These are phyloP conservation scores for Sinocyclocheilus maitianheensis DNA, from an alignment of 2,113 vertebrate genomes.

Conservation along the genomic window DNA sequence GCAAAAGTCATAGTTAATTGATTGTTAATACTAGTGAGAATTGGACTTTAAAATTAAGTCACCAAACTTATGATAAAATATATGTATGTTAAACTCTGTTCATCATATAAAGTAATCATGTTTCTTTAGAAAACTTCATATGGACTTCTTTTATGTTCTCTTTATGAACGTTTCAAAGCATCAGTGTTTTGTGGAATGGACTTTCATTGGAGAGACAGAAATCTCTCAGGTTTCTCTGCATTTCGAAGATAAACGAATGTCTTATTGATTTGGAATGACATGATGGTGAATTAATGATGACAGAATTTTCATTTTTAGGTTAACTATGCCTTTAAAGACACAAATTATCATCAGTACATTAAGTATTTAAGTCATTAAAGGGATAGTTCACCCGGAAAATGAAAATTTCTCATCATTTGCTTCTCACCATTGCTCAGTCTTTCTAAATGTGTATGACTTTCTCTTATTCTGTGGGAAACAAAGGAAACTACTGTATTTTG, in stretches of 20 bases:
- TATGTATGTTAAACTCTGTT: background rate
- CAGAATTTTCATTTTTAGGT: background rate
- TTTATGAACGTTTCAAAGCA: background rate
- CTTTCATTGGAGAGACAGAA: background rate
- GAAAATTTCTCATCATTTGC: background rate
- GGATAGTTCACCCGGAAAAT: background rate
- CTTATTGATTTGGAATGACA: background rate
- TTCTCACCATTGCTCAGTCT: background rate
- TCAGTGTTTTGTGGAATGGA: background rate
- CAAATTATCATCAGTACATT: background rate
- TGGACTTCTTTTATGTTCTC: background rate
- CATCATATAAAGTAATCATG: too few relatives aligned
- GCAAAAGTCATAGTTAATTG: too few relatives aligned
- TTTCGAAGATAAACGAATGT: background rate
- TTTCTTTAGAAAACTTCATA: too few relatives aligned
- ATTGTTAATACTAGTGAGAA: too few relatives aligned
- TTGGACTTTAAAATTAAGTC: too few relatives aligned
- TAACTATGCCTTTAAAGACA: background rate
- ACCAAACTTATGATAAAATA: background rate
- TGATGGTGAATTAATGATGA: background rate
- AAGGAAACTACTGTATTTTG: background rate
- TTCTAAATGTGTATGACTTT: background rate
- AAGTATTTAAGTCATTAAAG: background rate
- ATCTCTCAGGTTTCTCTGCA: background rate
- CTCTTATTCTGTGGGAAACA: background rate